Base-by-base conservation (phyloP, 2,797 vertebrate genomes). In the Nyctalus aviator region DNA sequence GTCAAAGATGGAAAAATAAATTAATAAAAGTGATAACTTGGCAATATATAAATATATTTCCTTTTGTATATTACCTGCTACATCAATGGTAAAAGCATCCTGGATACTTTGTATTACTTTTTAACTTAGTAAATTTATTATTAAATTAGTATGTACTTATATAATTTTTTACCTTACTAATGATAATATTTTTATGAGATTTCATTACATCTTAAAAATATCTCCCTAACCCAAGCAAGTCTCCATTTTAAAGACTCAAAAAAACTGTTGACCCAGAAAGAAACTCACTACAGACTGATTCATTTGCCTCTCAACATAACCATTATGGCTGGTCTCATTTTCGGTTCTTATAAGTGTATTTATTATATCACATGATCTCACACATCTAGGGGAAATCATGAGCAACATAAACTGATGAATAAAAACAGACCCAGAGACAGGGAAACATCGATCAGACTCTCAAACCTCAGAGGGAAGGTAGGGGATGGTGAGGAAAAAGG, bases 141-240 rank as follows among this genome's bases (percentile, higher is more conserved):
- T 68, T 85, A 71, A 90, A 71, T 50, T 94, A 69, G 8, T 76
- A 90, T 94, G 72, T 93, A 21, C 18, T 17, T 76, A 17, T 50
- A 11, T 68, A 79, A 35, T 41, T 59, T 81, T 91, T 91, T 64
- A 89, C 4, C 25, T 73, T 68, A 30, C 21, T 84, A 46, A 55
- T 73, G n/a, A 92, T 48, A 84, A 62, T 64, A 88, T 57, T 79
- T 84, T 41, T 77, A 62, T 82, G 82, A n/a, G 27, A 85, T 85
- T 90, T 57, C 71, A 77, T 81, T 93, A 86, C 81, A 55, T 37
- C 21, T 91, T 82, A 27, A 90, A 90, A 83, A 68, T 9, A 48
- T 72, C 59, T 92, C 1, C 7, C 17, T 68, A 8, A 48, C 6
- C 3, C 21, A 82, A 81, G n/a, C 72, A 82, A 76, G 41, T 35